Evolutionary conservation across 2,797 vertebrate genomes (phyloP).

Genomic region (Helostoma temminkii): DNA sequence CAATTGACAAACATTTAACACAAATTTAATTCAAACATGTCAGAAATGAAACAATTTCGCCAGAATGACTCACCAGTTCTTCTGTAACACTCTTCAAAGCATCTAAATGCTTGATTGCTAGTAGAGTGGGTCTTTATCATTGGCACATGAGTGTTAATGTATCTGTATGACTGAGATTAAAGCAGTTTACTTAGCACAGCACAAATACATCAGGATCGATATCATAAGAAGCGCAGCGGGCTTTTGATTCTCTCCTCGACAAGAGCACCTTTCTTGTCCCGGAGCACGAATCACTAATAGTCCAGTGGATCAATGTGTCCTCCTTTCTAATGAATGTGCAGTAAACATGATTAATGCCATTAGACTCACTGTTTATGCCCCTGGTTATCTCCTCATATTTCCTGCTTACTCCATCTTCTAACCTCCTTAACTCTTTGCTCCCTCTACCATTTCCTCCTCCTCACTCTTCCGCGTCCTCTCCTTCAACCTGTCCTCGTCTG

Average conservation of each 20-base stretch:
- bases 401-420: conserved; percentile 29
- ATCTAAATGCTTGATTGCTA: not conserved
- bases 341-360: conserved; percentile 78
- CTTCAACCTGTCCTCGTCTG: conserved; percentile 12
- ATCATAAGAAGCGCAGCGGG: conserved; percentile 64
- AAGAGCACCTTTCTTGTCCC: conserved; percentile 72
- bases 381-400: conserved; percentile 56
- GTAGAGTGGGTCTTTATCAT: conserved; percentile 16
- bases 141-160: conserved; percentile 6
- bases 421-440: conserved; percentile 30
- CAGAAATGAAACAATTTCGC: not conserved
- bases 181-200: conserved; percentile 59
- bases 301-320: conserved; percentile 78
- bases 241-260: conserved; percentile 57
- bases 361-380: conserved; percentile 55
- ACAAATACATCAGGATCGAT: conserved; percentile 71
- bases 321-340: conserved; percentile 72
- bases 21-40: not conserved
- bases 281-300: conserved; percentile 70
- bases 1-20: not conserved
- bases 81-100: not conserved
- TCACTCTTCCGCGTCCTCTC: conserved; percentile 3
- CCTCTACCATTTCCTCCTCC: conserved; percentile 21
- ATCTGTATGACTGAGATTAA: conserved; percentile 49
- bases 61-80: not conserved